Conservation (phyloP, 2,113 vertebrate species). For the Solenodon paradoxus region DNA sequence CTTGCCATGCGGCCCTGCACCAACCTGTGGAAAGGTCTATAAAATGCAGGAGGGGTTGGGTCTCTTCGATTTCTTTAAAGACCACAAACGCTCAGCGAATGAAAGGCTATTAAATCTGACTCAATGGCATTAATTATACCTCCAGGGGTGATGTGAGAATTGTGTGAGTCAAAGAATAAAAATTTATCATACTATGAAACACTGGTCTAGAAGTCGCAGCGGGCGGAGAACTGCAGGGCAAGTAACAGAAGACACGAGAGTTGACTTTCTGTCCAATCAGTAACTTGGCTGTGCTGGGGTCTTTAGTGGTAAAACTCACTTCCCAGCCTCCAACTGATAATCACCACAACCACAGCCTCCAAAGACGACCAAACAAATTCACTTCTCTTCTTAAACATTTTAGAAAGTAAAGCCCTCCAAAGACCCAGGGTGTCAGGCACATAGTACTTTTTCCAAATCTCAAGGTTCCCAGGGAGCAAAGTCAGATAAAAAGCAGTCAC, state of each 20-base stretch:
- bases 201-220: background rate
- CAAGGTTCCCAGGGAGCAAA: background rate
- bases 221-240: background rate
- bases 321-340: constrained; percentile 1
- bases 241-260: background rate
- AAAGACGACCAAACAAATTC: constrained; percentile 19
- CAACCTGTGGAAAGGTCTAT: background rate
- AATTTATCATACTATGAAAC: constrained; percentile 40
- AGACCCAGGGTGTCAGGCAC: background rate
- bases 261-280: constrained; percentile 14
- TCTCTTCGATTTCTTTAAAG: constrained; percentile 10
- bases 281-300: background rate
- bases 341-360: background rate
- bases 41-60: background rate
- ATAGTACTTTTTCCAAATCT: background rate
- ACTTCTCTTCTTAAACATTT: background rate
- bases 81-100: background rate
- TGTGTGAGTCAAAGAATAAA: constrained; percentile 12
- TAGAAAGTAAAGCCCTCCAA: background rate
- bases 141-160: background rate
- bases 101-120: background rate
- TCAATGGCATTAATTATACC: background rate
- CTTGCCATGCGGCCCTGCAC: background rate
- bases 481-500: background rate
- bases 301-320: constrained; percentile 15